Conservation (phyloP, 92 coral and sea anemone genomes). For the Metridium senile region DNA sequence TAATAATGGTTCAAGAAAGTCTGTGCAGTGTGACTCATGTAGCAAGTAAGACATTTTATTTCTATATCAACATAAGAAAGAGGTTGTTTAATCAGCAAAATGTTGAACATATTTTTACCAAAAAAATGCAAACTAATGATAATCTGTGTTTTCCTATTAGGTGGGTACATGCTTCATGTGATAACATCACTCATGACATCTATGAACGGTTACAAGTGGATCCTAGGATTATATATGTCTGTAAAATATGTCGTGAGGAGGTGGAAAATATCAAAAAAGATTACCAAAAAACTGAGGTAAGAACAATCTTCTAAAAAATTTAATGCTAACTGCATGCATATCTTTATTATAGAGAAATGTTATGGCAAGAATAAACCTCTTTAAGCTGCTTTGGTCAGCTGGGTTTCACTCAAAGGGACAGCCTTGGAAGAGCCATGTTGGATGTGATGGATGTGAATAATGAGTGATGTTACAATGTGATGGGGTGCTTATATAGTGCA, state of each 20-base stretch:
- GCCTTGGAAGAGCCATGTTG: no score
- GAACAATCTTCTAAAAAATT: no score
- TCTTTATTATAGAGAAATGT: no score
- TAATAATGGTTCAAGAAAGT: conserved; percentile 67
- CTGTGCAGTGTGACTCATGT: conserved; percentile 95
- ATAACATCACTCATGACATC: conserved; percentile 85
- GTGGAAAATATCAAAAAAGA: conserved; percentile 70
- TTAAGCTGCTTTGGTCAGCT: no score
- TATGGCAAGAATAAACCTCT: no score
- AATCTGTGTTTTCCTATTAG: conserved; percentile 31
- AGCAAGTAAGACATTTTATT: conserved; percentile 69
- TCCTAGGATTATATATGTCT: conserved; percentile 83
- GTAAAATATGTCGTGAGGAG: conserved; percentile 92
- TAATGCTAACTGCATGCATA: no score
- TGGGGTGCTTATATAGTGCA: no score
- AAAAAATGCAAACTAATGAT: background rate
- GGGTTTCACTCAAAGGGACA: no score
- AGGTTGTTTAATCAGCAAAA: no score
- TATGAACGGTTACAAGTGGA: conserved; percentile 86
- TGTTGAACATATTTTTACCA: no score
- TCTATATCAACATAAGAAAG: background rate
- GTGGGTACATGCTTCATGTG: conserved; percentile 93
- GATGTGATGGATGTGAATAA: no score
- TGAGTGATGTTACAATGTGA: no score
- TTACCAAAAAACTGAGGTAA: conserved; percentile 66